Evolutionary conservation across 2,888 invertebrate genomes (phyloP), one percentile per base, ranked within the genome.

Genomic region (Eustalomyia histrio): DNA sequence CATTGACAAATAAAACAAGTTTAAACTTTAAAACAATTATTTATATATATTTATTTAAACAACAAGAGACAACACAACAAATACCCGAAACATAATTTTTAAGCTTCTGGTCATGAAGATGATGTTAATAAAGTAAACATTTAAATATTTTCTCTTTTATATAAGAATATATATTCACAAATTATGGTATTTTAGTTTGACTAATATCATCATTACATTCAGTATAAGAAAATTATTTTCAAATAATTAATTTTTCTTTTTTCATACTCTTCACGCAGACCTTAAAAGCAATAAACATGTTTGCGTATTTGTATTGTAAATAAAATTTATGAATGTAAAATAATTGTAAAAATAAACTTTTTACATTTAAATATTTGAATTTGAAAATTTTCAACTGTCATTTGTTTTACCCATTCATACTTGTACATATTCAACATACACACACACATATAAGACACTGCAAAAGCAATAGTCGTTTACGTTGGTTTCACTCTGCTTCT

Each of bases 341-440:
- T 35, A 35, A 24, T 47, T 52, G 16, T 18, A 33, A 29, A 35
- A 53, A 61, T 53, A 39, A 61, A 53, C 39, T 71, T 71, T 71
- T 53, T 61, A 53, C 71, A 71, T 61, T 63, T 63, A 72, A 63
- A 61, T 55, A 29, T 72, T 72, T 72, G 24, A 71, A 71, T 71
- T 61, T 35, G n/a, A 7, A 52, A 16, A 69, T 52, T 39, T 61
- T 69, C 58, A 68, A 71, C 60, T 60, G 16, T 16, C 71, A 43
- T 72, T 71, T 53, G 53, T 61, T 39, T 55, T 63, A 29, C 29
- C 24, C 24, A 61, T 64, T 64, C 24, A 47, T 47, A 43, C 47
- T 21, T 7, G 4, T 47, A 50, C 50, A 63, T 50, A 29, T 43
- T 21, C 43, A 29, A 29, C 29, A 8, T 16, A 57, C 43, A 9